Evolutionary conservation across 92 coral and sea anemone species (phyloP).

Genomic region (Scolanthus callimorphus): DNA sequence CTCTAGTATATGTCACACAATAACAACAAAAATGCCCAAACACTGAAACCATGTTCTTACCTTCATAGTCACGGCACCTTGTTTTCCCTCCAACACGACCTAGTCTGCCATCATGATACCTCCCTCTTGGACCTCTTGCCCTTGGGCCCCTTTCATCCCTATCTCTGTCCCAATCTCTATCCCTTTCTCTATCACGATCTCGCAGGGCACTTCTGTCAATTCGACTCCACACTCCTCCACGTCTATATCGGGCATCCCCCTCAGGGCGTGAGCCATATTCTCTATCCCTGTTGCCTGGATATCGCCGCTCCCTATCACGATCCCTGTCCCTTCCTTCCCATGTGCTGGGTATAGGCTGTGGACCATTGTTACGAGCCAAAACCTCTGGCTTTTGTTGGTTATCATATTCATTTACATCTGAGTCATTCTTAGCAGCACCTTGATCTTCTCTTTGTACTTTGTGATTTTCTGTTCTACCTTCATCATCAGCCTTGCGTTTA

Average conservation of each 20-base stretch:
- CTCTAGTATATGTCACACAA: too few species aligned
- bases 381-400: slow-evolving; percentile 33
- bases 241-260: slow-evolving; percentile 40
- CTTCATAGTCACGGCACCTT: slow-evolving; percentile 98
- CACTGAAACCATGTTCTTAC: slow-evolving; percentile 27
- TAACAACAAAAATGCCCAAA: neutral
- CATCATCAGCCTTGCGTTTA: slow-evolving; percentile 82
- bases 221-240: slow-evolving; percentile 38
- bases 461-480: slow-evolving; percentile 40
- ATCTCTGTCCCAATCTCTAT: slow-evolving; percentile 30
- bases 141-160: slow-evolving; percentile 19
- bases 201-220: slow-evolving; percentile 21
- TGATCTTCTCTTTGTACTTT: slow-evolving; percentile 72
- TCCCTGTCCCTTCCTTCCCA: slow-evolving; percentile 36
- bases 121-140: slow-evolving; percentile 34
- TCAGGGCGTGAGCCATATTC: slow-evolving; percentile 24
- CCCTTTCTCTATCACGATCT: slow-evolving; percentile 21
- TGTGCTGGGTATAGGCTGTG: slow-evolving; percentile 57
- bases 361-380: slow-evolving; percentile 22
- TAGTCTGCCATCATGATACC: slow-evolving; percentile 51
- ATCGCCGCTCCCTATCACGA: slow-evolving; percentile 14
- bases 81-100: slow-evolving; percentile 58
- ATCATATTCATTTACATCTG: slow-evolving; percentile 40
- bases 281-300: slow-evolving; percentile 22
- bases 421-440: slow-evolving; percentile 26